Conservation (phyloP, 2,888 invertebrate genomes). For the Sabatieria punctata region DNA sequence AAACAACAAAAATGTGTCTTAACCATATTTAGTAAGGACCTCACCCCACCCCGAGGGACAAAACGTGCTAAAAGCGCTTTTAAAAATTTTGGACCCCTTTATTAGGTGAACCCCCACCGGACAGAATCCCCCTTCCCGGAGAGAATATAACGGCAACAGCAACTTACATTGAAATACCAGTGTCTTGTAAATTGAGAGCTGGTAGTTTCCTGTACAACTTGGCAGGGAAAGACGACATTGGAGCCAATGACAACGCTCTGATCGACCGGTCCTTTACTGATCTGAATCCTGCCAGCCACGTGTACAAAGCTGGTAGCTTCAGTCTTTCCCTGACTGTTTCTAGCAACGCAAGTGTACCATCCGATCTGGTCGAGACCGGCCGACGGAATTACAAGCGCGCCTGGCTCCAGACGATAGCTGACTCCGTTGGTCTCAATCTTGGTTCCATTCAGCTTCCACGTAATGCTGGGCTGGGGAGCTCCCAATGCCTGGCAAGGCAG, state of each 20-base stretch:
- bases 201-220: slow-evolving; percentile 73
- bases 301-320: slow-evolving; percentile 61
- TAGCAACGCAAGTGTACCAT: slow-evolving; percentile 66
- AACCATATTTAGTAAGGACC: too few species aligned
- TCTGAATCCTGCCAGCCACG: slow-evolving; percentile 74
- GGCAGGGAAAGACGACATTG: slow-evolving; percentile 79
- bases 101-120: too few species aligned
- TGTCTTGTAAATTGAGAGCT: slow-evolving; percentile 14
- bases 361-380: slow-evolving; percentile 67
- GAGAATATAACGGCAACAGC: too few species aligned
- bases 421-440: slow-evolving; percentile 31
- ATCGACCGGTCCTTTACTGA: slow-evolving; percentile 44
- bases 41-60: too few species aligned
- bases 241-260: slow-evolving; percentile 68
- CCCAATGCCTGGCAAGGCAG: slow-evolving; percentile 16
- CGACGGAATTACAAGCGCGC: slow-evolving; percentile 69
- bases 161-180: slow-evolving; percentile 12
- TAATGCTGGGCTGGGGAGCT: slow-evolving; percentile 7
- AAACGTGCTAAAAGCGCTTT: too few species aligned
- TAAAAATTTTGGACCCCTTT: too few species aligned
- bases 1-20: too few species aligned
- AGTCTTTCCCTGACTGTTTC: slow-evolving; percentile 72
- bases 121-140: too few species aligned
- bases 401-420: slow-evolving; percentile 51
- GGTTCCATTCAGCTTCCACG: slow-evolving; percentile 6